Evolutionary conservation across 2,113 vertebrate species (phyloP), one percentile per base, ranked within the genome.

Genomic region (Plestiodon gilberti): DNA sequence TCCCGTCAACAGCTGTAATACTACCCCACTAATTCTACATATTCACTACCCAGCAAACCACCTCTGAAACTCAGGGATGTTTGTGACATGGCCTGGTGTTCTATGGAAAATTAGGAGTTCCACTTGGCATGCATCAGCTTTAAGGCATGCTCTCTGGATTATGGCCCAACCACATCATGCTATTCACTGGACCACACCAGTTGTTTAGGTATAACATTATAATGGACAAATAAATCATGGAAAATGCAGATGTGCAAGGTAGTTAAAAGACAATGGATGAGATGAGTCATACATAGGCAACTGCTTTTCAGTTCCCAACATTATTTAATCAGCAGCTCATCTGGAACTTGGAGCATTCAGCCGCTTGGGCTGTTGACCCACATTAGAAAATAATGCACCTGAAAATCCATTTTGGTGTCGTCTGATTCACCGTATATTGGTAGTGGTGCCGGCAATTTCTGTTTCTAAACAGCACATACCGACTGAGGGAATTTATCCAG

Each of bases 401-500:
- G 86, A 65, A 89, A 92, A 94, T 78, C 33, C 38, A 65, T 84
- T 23, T 88, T 87, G 87, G 73, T 62, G 76, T 78, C 52, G 40
- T 57, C n/a, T 18, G 4, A 88, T 11, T 91, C 74, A 87, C 2
- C 5, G 13, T 81, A 3, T 87, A 38, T 52, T 20, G 52, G 65
- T 64, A 78, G 82, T 77, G 79, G 82, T 77, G 79, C 86, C 82
- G 57, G 85, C 69, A 79, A 86, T 52, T 82, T 87, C 77, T 59
- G 10, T 87, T 73, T 73, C 38, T 78, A 79, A 76, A 55, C 57
- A 79, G 30, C 81, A 88, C 30, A 43, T 55, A 85, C 43, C 8
- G 83, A 67, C 90, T 93, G 92, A 93, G 93, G 76, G 80, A 25
- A 82, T 87, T 23, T 20, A 88, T 94, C 91, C 94, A 95, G 86